These are phyloP conservation scores for Rhadina sibilatrix DNA, from an alignment of 2,113 vertebrate genomes.

Conservation along the genomic window DNA sequence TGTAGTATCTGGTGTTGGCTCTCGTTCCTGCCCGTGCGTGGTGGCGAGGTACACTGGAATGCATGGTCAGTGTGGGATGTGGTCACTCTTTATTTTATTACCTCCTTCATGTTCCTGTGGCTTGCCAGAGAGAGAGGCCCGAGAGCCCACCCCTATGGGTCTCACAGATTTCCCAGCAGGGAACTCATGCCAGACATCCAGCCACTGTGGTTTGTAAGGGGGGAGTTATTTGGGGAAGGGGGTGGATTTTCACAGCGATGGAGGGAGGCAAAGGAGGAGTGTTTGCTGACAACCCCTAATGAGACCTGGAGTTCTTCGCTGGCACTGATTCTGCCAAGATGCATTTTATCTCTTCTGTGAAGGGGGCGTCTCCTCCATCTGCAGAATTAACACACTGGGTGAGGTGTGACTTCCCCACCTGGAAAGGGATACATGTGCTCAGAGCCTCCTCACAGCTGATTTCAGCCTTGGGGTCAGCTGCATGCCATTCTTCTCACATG, in stretches of 20 bases:
- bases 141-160: not conserved
- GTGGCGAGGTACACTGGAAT: not conserved
- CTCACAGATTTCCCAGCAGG: not conserved
- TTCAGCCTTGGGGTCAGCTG: not conserved
- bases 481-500: rapidly evolving
- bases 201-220: rapidly evolving
- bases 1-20: not conserved
- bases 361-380: not conserved
- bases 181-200: not conserved
- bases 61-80: not conserved
- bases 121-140: not conserved
- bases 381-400: not conserved
- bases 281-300: not conserved
- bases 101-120: not conserved
- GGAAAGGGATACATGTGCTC: not conserved
- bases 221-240: not conserved
- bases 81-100: not conserved
- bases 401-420: not conserved
- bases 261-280: not conserved
- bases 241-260: not conserved
- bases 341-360: not conserved
- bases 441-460: not conserved
- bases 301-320: not conserved
- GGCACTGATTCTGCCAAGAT: not conserved
- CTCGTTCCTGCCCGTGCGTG: not conserved